These are phyloP conservation scores for Sepiola atlantica DNA, from an alignment of 2,888 invertebrate species.

Conservation along the genomic window DNA sequence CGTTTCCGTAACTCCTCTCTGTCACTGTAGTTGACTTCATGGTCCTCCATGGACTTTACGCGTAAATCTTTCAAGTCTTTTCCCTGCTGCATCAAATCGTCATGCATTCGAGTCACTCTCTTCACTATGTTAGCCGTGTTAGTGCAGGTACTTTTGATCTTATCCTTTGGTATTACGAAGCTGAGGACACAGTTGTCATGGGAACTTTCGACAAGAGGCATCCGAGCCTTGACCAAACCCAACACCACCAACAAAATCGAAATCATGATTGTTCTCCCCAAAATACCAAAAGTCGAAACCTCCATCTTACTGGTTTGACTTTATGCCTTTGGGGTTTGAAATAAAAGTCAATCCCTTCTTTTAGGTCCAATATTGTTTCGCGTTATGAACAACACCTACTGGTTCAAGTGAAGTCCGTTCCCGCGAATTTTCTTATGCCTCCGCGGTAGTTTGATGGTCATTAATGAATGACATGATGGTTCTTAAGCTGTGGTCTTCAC, in stretches of 20 bases:
- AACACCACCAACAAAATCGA: neutral
- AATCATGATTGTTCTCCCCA: neutral
- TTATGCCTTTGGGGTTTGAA: neutral
- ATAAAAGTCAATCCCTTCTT: neutral
- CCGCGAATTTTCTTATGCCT: neutral
- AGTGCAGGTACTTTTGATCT: slow-evolving; percentile 62
- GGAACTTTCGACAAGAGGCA: neutral
- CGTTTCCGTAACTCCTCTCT: too few species aligned
- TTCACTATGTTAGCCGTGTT: neutral
- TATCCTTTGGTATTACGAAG: slow-evolving; percentile 63
- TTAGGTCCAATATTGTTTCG: neutral
- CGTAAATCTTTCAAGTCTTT: neutral
- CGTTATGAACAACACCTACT: neutral
- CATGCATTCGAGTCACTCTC: neutral
- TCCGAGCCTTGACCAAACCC: neutral
- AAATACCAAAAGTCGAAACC: neutral
- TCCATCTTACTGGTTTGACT: neutral
- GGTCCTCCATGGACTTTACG: neutral
- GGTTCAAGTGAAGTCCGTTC: neutral
- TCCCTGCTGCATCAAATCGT: neutral
- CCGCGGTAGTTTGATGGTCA: neutral
- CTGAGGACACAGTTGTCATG: slow-evolving; percentile 62
- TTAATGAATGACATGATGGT: neutral
- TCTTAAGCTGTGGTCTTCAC: slow-evolving; percentile 33
- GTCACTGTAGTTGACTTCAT: neutral